Conservation (phyloP, 1,140 invertebrate species). For the Bombus vancouverensis region DNA sequence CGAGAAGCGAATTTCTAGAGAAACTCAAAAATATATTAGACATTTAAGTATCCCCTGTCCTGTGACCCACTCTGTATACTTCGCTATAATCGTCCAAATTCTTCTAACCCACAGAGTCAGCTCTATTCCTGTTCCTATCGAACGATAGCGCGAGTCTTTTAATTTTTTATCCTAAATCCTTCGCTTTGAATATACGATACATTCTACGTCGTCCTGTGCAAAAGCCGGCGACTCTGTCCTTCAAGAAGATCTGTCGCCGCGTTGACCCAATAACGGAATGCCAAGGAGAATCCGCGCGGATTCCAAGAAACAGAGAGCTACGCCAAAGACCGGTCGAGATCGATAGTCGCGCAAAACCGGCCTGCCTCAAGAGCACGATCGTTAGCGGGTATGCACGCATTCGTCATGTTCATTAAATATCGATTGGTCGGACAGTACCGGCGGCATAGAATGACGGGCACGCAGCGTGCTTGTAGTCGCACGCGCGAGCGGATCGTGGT, state of each 20-base stretch:
- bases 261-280: neutral
- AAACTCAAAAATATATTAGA: too few relatives aligned
- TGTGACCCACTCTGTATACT: too few relatives aligned
- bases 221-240: too few relatives aligned
- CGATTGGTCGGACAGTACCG: constrained; percentile 44
- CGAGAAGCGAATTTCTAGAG: too few relatives aligned
- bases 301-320: constrained; percentile 10
- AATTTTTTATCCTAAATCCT: too few relatives aligned
- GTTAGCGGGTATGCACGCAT: constrained; percentile 21
- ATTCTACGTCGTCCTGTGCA: neutral
- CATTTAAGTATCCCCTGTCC: too few relatives aligned
- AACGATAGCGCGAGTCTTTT: too few relatives aligned
- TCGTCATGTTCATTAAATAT: constrained; percentile 64
- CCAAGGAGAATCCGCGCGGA: neutral
- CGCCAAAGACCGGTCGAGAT: neutral
- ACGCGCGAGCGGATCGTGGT: neutral
- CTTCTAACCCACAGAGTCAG: too few relatives aligned
- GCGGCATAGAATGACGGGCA: constrained; percentile 35
- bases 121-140: too few relatives aligned
- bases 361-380: constrained; percentile 7
- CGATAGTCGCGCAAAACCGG: constrained; percentile 5
- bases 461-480: constrained; percentile 6
- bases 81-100: too few relatives aligned
- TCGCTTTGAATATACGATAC: neutral
- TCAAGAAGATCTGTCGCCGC: neutral